Evolutionary conservation across 2,888 invertebrate species (phyloP), one percentile per base, ranked within the genome.

Genomic region (Cerastoderma edule): DNA sequence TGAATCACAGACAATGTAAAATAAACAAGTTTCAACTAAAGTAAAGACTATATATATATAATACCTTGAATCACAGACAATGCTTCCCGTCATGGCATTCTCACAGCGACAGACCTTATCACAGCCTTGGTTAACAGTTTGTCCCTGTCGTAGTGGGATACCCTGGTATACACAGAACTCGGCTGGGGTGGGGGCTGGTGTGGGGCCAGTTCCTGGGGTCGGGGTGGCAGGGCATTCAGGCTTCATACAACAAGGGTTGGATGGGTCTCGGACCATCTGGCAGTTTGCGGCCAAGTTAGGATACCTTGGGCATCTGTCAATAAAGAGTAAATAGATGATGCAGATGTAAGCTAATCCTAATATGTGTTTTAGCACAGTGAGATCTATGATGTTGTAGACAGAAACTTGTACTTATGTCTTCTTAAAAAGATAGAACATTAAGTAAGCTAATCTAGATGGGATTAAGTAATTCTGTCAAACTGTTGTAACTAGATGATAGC

Each of bases 141-240:
- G 85, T 10, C 87, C 86, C 57, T 87, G 86, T 72, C 77, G 74
- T 71, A 83, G 83, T 27, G 83, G 73, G 0, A 85, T 77, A 28
- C 87, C 85, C 68, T 87, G 86, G 79, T 87, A 88, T 28, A 87
- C 78, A 75, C 88, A 88, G 76, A 86, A 80, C 53, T 87, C 85
- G 33, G 72, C 66, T 6, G 81, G 75, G 22, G 75, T 77, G 3
- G 83, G 80, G 24, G 70, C 56, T n/a, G 72, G 78, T 4, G 75
- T 74, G 16, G 74, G 66, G 16, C 69, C 64, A 4, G 39, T 60
- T 16, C 57, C 74, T 50, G 64, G 64, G 1, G 60, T 64, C 39
- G 73, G 83, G 64, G 72, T 67, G 33, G 67, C 75, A 48, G 78
- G 77, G 60, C 87, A 87, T 5, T 74, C 79, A 10, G 83, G 84